Evolutionary conservation across 2,888 invertebrate species (phyloP).

Genomic region (Dysmachus trigonus): DNA sequence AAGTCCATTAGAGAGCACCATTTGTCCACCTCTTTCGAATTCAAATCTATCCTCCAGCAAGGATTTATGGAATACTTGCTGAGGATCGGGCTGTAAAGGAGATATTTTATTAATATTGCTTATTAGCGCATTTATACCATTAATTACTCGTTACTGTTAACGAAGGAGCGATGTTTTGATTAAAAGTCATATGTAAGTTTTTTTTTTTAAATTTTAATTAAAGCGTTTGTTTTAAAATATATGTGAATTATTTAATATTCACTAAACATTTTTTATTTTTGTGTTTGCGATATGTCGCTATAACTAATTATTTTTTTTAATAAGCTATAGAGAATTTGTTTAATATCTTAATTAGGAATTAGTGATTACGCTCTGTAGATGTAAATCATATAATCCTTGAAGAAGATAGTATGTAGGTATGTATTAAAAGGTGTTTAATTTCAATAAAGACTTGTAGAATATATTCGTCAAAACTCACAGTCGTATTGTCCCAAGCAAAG

Average conservation of each 20-base stretch:
- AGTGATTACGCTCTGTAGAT: too few species aligned
- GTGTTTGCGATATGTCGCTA: not conserved
- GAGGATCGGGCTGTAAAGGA: not conserved
- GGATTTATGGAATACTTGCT: not conserved
- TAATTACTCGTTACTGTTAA: not conserved
- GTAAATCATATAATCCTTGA: not conserved
- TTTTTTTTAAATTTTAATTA: not conserved
- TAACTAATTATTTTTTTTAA: not conserved
- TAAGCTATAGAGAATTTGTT: not conserved
- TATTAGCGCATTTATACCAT: not conserved
- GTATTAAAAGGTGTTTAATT: not conserved
- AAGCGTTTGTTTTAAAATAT: not conserved
- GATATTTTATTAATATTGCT: not conserved
- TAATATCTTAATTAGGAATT: too few species aligned
- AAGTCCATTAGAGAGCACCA: not conserved
- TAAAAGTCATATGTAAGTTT: too few species aligned
- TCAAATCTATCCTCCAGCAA: not conserved
- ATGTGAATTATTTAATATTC: not conserved
- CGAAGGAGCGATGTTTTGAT: not conserved
- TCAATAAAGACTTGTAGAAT: too few species aligned
- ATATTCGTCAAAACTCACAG: too few species aligned
- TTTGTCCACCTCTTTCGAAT: not conserved
- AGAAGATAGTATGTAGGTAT: not conserved
- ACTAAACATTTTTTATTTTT: not conserved
- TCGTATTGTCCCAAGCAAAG: not conserved